phyloP scores from a whole-genome alignment of 2,797 vertebrate genomes.

The Pantherophis alleghaniensis region DNA sequence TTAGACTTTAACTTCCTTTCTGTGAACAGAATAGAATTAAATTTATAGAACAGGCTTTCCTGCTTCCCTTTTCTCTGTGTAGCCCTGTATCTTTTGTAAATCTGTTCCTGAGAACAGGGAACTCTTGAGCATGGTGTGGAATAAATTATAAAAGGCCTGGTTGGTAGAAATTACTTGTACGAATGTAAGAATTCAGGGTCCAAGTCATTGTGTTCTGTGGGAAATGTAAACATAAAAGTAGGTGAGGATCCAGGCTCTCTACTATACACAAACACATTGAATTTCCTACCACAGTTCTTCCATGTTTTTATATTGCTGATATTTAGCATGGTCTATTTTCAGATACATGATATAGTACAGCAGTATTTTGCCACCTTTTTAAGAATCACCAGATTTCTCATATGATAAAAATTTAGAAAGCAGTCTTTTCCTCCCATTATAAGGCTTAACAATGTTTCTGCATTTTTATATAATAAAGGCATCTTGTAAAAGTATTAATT shows the following conservation, averaged over 20 bases:
- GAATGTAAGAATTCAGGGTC: background rate
- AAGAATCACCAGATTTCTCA: slow-evolving; percentile 43
- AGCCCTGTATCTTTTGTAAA: background rate
- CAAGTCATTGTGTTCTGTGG: slow-evolving; percentile 1
- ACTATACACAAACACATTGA: slow-evolving; percentile 57
- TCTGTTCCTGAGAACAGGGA: background rate
- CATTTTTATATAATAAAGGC: slow-evolving; percentile 62
- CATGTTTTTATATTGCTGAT: slow-evolving; percentile 56
- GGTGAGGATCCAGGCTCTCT: slow-evolving; percentile 56
- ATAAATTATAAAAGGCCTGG: background rate
- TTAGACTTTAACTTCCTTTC: background rate
- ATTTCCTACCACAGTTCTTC: slow-evolving; percentile 51
- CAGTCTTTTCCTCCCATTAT: slow-evolving; percentile 47
- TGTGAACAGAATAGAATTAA: slow-evolving; percentile 1
- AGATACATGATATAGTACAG: slow-evolving; percentile 23
- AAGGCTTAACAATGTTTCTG: background rate
- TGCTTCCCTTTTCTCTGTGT: background rate
- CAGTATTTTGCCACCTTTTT: slow-evolving; percentile 44
- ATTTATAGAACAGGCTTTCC: background rate
- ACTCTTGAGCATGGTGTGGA: background rate
- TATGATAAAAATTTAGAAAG: slow-evolving; percentile 52
- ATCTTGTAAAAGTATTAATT: slow-evolving; percentile 10
- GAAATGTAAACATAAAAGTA: slow-evolving; percentile 48
- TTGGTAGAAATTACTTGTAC: background rate
- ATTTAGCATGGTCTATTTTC: slow-evolving; percentile 40